Percentiles rank a stretch among this genome's conserved stretches.
These are phyloP conservation scores for Calliphora vomitoria DNA, from an alignment of 2,888 invertebrate species.

Conservation along the genomic window DNA sequence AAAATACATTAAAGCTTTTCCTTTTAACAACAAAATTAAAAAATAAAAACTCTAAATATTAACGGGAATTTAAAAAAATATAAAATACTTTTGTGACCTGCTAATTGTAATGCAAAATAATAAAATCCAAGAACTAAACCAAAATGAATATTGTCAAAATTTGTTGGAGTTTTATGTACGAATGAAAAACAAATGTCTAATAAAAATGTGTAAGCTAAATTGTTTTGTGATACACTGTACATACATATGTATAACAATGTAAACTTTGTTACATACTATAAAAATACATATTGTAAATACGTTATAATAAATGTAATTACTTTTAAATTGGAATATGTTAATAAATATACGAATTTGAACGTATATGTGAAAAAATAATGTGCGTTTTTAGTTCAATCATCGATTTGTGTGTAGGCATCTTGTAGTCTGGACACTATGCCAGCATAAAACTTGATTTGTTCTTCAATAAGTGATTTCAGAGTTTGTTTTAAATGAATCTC, in stretches of 20 bases:
- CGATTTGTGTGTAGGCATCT: constrained; percentile 86
- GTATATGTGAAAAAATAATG: background rate
- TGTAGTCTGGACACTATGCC: constrained; percentile 91
- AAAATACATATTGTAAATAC: constrained; percentile 2
- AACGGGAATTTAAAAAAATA: no score
- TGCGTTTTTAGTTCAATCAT: constrained; percentile 77
- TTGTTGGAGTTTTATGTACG: no score
- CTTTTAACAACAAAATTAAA: no score
- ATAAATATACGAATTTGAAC: background rate
- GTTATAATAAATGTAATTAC: background rate
- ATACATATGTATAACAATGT: background rate
- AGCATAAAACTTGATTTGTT: constrained; percentile 97
- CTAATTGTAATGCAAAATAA: no score
- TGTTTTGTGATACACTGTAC: no score
- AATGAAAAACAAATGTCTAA: no score
- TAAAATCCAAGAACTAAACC: no score
- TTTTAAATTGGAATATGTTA: constrained; percentile 53
- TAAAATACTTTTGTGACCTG: no score
- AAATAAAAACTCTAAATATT: no score
- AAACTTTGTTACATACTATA: constrained; percentile 7
- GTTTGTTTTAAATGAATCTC: constrained; percentile 93
- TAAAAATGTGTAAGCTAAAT: no score
- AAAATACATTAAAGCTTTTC: no score
- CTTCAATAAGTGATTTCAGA: constrained; percentile 93
- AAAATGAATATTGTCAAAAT: no score